Evolutionary conservation across 2,113 vertebrate species (phyloP).

Genomic region (Dryoscopus gambensis): DNA sequence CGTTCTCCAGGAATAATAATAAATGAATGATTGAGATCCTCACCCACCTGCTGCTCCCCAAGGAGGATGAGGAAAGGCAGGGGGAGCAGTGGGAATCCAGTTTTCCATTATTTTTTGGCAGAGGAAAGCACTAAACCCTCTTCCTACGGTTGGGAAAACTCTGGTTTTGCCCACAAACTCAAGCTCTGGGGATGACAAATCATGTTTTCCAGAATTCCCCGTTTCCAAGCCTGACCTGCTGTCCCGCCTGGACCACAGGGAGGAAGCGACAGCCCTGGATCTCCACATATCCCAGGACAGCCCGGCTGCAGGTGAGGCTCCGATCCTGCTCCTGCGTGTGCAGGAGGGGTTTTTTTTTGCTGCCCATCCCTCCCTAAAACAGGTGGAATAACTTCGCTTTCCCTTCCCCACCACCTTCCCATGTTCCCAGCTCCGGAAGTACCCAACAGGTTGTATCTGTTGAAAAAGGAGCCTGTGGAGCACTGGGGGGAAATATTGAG

Average conservation of each 20-base stretch:
- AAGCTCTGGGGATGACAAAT: not conserved
- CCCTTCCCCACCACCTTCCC: not conserved
- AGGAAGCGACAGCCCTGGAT: not conserved
- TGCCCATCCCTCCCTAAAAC: not conserved
- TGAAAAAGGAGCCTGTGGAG: not conserved
- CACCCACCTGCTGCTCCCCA: not conserved
- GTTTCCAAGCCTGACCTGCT: not conserved
- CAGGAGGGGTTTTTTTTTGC: not conserved
- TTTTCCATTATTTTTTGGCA: not conserved
- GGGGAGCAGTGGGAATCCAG: not conserved
- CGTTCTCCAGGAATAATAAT: not conserved
- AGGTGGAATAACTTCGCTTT: not conserved
- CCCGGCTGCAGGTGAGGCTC: not conserved
- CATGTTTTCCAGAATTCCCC: not conserved
- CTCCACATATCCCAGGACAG: not conserved
- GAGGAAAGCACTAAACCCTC: not conserved
- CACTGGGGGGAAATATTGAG: not conserved
- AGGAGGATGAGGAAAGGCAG: not conserved
- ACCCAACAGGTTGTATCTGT: not conserved
- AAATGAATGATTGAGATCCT: not conserved
- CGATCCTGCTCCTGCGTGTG: rapidly evolving
- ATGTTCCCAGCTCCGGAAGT: not conserved
- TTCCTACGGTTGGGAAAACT: not conserved
- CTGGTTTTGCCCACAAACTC: not conserved
- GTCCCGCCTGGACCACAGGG: not conserved